Evolutionary conservation across 2,888 invertebrate species (phyloP).

Genomic region (Lacanobia oleracea): DNA sequence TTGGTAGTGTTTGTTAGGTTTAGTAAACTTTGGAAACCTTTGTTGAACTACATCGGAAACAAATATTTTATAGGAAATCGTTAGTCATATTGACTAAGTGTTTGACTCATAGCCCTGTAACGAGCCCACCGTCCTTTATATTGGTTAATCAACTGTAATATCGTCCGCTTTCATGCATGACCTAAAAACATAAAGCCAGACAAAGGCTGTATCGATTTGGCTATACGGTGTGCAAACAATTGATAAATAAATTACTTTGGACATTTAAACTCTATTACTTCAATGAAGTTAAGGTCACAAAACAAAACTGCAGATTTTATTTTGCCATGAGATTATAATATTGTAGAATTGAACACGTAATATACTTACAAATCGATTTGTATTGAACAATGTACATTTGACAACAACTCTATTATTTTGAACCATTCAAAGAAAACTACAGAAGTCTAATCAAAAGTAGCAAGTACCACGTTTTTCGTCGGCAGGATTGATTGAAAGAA

Average conservation of each 20-base stretch:
- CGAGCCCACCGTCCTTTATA: slow-evolving; percentile 13
- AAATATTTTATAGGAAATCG: neutral
- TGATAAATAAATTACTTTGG: slow-evolving; percentile 36
- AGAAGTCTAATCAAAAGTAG: slow-evolving; percentile 1
- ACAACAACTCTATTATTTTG: slow-evolving; percentile 10
- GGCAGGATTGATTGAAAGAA: slow-evolving; percentile 9
- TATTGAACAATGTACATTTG: slow-evolving; percentile 15
- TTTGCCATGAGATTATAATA: slow-evolving; percentile 23
- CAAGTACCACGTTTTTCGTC: neutral
- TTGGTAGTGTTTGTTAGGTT: too few species aligned
- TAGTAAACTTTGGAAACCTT: too few species aligned
- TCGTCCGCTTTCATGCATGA: slow-evolving; percentile 46
- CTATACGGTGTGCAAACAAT: slow-evolving; percentile 48
- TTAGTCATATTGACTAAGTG: neutral
- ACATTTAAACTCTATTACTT: slow-evolving; percentile 34
- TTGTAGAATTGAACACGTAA: slow-evolving; percentile 23
- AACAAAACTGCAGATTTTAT: slow-evolving; percentile 22
- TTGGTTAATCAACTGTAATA: slow-evolving; percentile 64
- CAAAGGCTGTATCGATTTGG: slow-evolving; percentile 45
- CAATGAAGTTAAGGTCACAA: slow-evolving; percentile 45
- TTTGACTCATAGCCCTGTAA: slow-evolving; percentile 19
- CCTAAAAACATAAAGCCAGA: slow-evolving; percentile 48
- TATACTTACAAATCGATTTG: slow-evolving; percentile 2
- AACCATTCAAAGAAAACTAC: neutral
- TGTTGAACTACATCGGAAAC: neutral